Conservation (phyloP, 2,888 invertebrate genomes). For the Drosophila vallismaia region DNA sequence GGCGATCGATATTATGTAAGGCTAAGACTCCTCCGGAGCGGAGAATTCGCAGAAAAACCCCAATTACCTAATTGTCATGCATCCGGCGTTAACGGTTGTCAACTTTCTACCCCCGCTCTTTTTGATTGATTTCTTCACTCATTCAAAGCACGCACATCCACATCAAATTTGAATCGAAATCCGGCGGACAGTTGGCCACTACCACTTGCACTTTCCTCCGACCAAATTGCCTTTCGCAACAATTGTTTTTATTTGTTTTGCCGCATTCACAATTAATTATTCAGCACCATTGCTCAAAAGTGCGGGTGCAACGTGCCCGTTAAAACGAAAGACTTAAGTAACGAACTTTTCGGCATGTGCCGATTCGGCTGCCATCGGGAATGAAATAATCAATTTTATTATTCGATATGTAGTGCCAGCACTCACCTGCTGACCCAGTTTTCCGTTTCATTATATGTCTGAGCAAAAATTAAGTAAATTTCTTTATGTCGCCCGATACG, state of each 20-base stretch:
- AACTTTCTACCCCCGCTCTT: constrained; percentile 63
- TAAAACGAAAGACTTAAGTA: constrained; percentile 65
- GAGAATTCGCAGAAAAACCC: constrained; percentile 30
- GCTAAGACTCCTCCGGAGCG: background rate
- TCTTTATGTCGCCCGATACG: constrained; percentile 26
- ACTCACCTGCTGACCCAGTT: constrained; percentile 63
- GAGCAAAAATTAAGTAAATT: constrained; percentile 30
- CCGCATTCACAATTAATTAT: constrained; percentile 59
- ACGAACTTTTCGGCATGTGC: constrained; percentile 53
- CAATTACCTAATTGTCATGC: constrained; percentile 49
- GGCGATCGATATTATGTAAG: constrained; percentile 62
- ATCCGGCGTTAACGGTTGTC: constrained; percentile 35
- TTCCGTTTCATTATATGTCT: constrained; percentile 39
- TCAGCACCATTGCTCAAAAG: constrained; percentile 44
- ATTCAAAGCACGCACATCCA: constrained; percentile 60
- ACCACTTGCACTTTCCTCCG: constrained; percentile 70
- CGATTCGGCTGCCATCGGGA: constrained; percentile 22
- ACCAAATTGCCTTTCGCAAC: constrained; percentile 44
- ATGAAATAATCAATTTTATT: constrained; percentile 46
- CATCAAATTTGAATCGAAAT: constrained; percentile 21
- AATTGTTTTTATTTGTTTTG: constrained; percentile 23
- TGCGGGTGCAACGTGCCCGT: constrained; percentile 49
- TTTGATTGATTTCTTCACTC: constrained; percentile 56
- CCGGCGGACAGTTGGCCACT: constrained; percentile 41
- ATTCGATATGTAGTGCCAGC: constrained; percentile 30